Base-by-base conservation (phyloP, 2,113 vertebrate genomes). In the Lepidiolamprologus cunningtoni region DNA sequence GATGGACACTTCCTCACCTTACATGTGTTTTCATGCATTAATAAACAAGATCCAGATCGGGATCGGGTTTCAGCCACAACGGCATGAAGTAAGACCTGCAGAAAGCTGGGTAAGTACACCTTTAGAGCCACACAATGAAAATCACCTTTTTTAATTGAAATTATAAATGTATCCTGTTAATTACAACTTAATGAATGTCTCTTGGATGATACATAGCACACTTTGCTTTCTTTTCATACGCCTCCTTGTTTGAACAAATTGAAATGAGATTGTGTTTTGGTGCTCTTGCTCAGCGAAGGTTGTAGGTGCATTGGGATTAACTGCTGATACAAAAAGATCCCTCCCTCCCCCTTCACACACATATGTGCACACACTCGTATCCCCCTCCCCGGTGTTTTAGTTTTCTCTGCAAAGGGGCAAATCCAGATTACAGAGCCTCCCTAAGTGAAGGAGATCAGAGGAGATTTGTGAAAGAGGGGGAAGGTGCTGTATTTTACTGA, bases 1-100 rank as follows among this genome's bases (percentile, higher is more conserved):
- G 90, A 86, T 66, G 23, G 90, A 92, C 80, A 91, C 87, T 86
- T 90, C 81, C 88, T 87, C 88, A 89, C 28, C 54, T 89, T 85
- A 87, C 92, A 89, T 87, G 89, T 94, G 90, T 94, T 94, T 90
- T 90, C 91, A 94, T 94, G 81, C 94, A 95, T 95, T 92, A 94
- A 92, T 94, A 90, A 95, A 90, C 81, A 86, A 66, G 78, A 73
- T 89, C 79, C 66, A 53, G 83, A 35, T 71, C 26, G 50, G 82
- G 76, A 90, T 94, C 86, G 54, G 84, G 80, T 92, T 92, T 86
- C 90, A 91, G 82, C 45, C 47, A 73, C 81, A 58, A 45, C 10
- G 26, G 16, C 26, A 13, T 89, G 57, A 81, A 86, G 88, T 63
- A 17, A 73, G 73, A 31, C 73, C 16, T 78, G 45, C 26, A 13